Evolutionary conservation across 2,888 invertebrate species (phyloP).

Genomic region (Cabera pusaria): DNA sequence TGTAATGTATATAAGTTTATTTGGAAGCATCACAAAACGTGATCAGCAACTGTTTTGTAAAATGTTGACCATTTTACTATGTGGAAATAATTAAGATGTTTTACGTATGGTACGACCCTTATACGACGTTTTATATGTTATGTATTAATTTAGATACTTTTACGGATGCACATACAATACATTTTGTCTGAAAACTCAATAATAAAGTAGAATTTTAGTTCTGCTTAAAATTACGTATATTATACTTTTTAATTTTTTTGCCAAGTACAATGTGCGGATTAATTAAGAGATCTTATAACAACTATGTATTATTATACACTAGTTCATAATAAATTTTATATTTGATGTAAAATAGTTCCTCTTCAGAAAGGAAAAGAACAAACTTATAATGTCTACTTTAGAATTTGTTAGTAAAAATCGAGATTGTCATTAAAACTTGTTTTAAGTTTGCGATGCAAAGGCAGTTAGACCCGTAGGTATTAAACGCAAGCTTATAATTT

Average conservation of each 20-base stretch:
- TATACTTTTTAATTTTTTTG: conserved; percentile 39
- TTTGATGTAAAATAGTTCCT: conserved; percentile 46
- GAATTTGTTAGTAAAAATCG: conserved; percentile 28
- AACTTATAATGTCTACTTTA: conserved; percentile 46
- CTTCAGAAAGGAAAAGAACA: conserved; percentile 53
- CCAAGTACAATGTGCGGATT: conserved; percentile 74
- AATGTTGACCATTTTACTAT: conserved; percentile 52
- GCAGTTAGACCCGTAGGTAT: conserved; percentile 23
- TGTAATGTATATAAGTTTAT: conserved; percentile 12
- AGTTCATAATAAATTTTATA: conserved; percentile 57
- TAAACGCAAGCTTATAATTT: conserved; percentile 20
- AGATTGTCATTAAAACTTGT: conserved; percentile 32
- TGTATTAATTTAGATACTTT: conserved; percentile 41
- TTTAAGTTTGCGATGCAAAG: conserved; percentile 14
- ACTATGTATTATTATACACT: conserved; percentile 58
- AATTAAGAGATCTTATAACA: conserved; percentile 57
- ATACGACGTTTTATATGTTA: conserved; percentile 46
- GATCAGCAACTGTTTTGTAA: conserved; percentile 34
- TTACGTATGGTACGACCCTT: conserved; percentile 25
- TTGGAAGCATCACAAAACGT: conserved; percentile 38
- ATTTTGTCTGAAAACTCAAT: conserved; percentile 6
- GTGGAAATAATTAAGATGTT: conserved; percentile 39
- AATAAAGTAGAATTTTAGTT: conserved; percentile 6
- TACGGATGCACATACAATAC: conserved; percentile 32
- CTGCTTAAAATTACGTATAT: conserved; percentile 13